Percentiles rank a stretch among this genome's conserved stretches.
Evolutionary conservation across 1,140 invertebrate genomes (phyloP).

Genomic region (Polypedilum vanderplanki): DNA sequence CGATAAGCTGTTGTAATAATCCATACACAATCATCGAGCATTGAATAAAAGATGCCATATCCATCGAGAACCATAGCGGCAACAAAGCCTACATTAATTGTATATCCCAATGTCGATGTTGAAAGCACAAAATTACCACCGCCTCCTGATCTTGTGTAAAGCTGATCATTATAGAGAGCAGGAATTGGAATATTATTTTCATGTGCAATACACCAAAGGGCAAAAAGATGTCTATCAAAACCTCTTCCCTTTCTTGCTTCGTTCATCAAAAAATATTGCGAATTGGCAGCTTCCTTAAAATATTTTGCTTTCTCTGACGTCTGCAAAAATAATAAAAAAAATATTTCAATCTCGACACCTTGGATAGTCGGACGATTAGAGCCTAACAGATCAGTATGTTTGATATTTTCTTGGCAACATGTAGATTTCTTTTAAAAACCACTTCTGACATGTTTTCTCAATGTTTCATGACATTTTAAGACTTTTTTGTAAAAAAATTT

Average conservation of each 20-base stretch:
- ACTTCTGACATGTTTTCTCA: too few relatives aligned
- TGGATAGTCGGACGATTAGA: not conserved
- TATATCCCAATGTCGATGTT: slow-evolving; percentile 55
- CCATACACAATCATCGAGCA: slow-evolving; percentile 12
- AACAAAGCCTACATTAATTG: slow-evolving; percentile 51
- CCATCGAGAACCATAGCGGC: slow-evolving; percentile 55
- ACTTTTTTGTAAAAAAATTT: too few relatives aligned
- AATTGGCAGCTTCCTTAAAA: slow-evolving; percentile 42
- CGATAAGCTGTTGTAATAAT: not conserved
- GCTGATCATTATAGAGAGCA: slow-evolving; percentile 49
- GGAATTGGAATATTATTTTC: slow-evolving; percentile 49
- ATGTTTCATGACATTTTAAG: too few relatives aligned
- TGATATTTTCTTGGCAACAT: too few relatives aligned
- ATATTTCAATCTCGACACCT: too few relatives aligned
- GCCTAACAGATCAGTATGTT: too few relatives aligned
- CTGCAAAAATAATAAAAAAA: slow-evolving; percentile 34
- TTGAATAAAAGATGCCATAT: slow-evolving; percentile 54
- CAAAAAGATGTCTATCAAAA: slow-evolving; percentile 64
- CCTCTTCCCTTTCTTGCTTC: slow-evolving; percentile 51
- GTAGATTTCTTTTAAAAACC: too few relatives aligned
- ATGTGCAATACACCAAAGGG: slow-evolving; percentile 57
- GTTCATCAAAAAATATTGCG: slow-evolving; percentile 44
- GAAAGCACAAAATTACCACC: slow-evolving; percentile 57
- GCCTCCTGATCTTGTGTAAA: slow-evolving; percentile 54
- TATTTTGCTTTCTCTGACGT: slow-evolving; percentile 34